Evolutionary conservation across 2,797 vertebrate species (phyloP).

Genomic region (Acipenser oxyrinchus): DNA sequence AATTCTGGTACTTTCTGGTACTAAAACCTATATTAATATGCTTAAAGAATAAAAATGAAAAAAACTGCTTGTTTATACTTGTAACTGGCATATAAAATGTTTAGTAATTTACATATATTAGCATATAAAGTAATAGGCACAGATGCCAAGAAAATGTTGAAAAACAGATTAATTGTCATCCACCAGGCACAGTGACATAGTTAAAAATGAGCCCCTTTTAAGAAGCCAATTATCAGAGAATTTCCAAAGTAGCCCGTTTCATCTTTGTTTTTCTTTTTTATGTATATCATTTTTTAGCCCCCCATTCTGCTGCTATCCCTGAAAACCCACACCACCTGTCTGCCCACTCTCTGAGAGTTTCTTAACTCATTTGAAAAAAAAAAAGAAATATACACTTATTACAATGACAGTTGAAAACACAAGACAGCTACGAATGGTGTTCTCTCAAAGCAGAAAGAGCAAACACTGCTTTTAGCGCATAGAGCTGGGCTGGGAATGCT

Average conservation of each 20-base stretch:
- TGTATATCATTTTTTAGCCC: neutral
- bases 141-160: conserved; percentile 70
- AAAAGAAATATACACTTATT: too few relatives aligned
- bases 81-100: conserved; percentile 62
- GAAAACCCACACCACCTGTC: too few relatives aligned
- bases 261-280: conserved; percentile 37
- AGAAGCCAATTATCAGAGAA: conserved; percentile 71
- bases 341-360: too few relatives aligned
- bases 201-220: conserved; percentile 72
- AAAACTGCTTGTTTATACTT: conserved; percentile 51
- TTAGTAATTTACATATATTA: conserved; percentile 72
- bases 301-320: neutral
- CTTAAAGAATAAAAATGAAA: conserved; percentile 44
- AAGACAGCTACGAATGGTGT: too few relatives aligned
- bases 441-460: too few relatives aligned
- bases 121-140: conserved; percentile 78
- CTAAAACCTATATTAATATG: conserved; percentile 38
- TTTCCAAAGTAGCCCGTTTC: conserved; percentile 58
- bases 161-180: conserved; percentile 76
- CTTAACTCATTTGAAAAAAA: too few relatives aligned
- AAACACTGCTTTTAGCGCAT: too few relatives aligned
- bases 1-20: conserved; percentile 14
- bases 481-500: too few relatives aligned
- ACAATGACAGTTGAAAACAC: too few relatives aligned
- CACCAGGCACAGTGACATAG: conserved; percentile 64